Evolutionary conservation across 2,888 invertebrate genomes (phyloP).

Genomic region (Drosophila fungiperda): DNA sequence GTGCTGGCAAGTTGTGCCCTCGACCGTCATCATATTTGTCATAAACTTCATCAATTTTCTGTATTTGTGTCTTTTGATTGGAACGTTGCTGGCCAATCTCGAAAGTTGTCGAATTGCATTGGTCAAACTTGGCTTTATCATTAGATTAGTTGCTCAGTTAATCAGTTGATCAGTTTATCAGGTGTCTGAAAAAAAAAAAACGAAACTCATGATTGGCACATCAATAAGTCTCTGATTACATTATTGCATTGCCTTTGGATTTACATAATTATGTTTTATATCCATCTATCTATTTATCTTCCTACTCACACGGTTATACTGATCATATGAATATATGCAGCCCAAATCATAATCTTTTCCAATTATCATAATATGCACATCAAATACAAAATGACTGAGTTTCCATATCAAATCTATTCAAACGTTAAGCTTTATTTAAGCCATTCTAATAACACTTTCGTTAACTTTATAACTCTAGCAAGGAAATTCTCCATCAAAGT

Average conservation of each 20-base stretch:
- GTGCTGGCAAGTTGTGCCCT: slow-evolving; percentile 56
- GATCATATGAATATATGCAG: slow-evolving; percentile 46
- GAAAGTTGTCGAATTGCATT: slow-evolving; percentile 33
- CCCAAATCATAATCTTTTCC: slow-evolving; percentile 32
- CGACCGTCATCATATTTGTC: slow-evolving; percentile 77
- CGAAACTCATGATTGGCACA: slow-evolving; percentile 43
- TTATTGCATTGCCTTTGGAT: slow-evolving; percentile 64
- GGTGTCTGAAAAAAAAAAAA: slow-evolving; percentile 43
- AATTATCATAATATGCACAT: slow-evolving; percentile 57
- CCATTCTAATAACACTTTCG: slow-evolving; percentile 8
- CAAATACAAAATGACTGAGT: slow-evolving; percentile 43
- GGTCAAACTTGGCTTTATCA: slow-evolving; percentile 19
- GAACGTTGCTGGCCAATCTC: slow-evolving; percentile 34
- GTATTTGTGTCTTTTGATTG: slow-evolving; percentile 21
- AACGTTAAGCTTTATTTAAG: slow-evolving; percentile 18
- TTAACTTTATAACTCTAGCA: background rate
- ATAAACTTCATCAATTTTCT: slow-evolving; percentile 71
- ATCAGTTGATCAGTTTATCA: slow-evolving; percentile 26
- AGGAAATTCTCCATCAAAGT: background rate
- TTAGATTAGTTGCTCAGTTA: background rate
- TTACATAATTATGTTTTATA: slow-evolving; percentile 71
- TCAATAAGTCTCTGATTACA: slow-evolving; percentile 68
- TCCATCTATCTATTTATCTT: slow-evolving; percentile 24
- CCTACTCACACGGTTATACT: slow-evolving; percentile 37
- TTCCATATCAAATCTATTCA: slow-evolving; percentile 44